These are phyloP conservation scores for Bursaphelenchus okinawaensis DNA, from an alignment of 2,888 invertebrate genomes.

Conservation along the genomic window DNA sequence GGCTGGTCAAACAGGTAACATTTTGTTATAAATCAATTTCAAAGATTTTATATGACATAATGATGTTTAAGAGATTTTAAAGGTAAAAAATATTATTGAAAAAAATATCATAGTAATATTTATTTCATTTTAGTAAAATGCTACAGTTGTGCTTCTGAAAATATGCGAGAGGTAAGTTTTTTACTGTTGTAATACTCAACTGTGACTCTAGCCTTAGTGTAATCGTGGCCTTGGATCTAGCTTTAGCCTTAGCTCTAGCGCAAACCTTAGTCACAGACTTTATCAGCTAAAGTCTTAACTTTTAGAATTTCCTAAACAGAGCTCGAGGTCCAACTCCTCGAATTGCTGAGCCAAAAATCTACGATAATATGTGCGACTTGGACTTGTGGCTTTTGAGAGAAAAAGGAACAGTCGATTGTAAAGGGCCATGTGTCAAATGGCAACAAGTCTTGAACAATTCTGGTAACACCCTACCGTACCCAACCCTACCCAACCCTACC, in stretches of 20 bases:
- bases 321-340: constrained; percentile 44
- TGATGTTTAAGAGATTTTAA: too few species aligned
- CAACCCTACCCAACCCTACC: too few species aligned
- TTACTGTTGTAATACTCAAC: neutral
- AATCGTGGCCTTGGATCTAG: neutral
- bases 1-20: too few species aligned
- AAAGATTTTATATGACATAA: too few species aligned
- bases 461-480: too few species aligned
- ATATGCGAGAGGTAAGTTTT: constrained; percentile 41
- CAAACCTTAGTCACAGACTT: too few species aligned
- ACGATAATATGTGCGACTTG: constrained; percentile 48
- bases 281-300: neutral
- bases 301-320: constrained; percentile 50
- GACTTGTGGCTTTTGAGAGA: constrained; percentile 49
- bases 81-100: too few species aligned
- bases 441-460: constrained; percentile 50
- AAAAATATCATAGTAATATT: neutral
- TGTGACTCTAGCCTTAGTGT: neutral
- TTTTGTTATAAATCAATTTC: too few species aligned
- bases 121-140: constrained; percentile 39
- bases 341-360: constrained; percentile 38
- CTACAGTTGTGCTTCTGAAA: constrained; percentile 52
- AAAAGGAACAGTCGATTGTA: constrained; percentile 49
- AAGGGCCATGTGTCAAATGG: constrained; percentile 52
- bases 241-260: too few species aligned